Evolutionary conservation across 2,797 vertebrate genomes (phyloP).

Genomic region (Oryzias sinensis): DNA sequence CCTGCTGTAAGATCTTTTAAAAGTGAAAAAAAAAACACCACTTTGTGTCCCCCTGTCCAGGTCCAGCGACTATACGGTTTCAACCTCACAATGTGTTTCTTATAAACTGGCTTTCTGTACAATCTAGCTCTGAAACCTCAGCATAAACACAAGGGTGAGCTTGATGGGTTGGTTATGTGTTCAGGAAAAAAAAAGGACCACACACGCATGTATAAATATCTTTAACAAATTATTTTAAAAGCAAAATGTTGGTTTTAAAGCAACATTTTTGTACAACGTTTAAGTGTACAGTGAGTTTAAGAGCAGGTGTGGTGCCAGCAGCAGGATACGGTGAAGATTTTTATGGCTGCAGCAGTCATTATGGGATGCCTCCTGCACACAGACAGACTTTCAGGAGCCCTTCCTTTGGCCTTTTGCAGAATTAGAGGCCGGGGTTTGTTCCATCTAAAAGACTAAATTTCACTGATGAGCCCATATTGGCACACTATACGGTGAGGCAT

Average conservation of each 20-base stretch:
- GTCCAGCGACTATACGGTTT: slow-evolving; percentile 13
- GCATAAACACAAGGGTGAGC: slow-evolving; percentile 31
- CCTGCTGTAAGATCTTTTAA: neutral
- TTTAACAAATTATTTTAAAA: neutral
- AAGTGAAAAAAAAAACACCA: neutral
- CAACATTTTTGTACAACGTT: neutral
- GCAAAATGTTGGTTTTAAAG: neutral
- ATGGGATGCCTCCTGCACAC: slow-evolving; percentile 34
- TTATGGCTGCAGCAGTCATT: slow-evolving; percentile 40
- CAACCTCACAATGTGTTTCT: slow-evolving; percentile 11
- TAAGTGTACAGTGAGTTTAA: neutral
- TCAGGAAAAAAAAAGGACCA: neutral
- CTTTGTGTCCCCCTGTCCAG: slow-evolving; percentile 9
- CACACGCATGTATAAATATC: slow-evolving; percentile 11
- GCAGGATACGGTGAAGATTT: slow-evolving; percentile 34
- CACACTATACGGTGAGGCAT: too few relatives aligned
- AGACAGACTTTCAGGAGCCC: slow-evolving; percentile 17
- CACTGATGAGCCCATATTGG: too few relatives aligned
- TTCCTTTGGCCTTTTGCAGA: slow-evolving; percentile 25
- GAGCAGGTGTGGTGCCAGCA: slow-evolving; percentile 9
- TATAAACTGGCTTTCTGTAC: slow-evolving; percentile 14
- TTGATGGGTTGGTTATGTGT: slow-evolving; percentile 26
- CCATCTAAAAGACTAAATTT: neutral
- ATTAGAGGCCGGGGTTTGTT: slow-evolving; percentile 23
- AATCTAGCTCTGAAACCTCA: slow-evolving; percentile 6